Evolutionary conservation across 2,113 vertebrate genomes (phyloP).

Genomic region (Gymnogyps californianus): DNA sequence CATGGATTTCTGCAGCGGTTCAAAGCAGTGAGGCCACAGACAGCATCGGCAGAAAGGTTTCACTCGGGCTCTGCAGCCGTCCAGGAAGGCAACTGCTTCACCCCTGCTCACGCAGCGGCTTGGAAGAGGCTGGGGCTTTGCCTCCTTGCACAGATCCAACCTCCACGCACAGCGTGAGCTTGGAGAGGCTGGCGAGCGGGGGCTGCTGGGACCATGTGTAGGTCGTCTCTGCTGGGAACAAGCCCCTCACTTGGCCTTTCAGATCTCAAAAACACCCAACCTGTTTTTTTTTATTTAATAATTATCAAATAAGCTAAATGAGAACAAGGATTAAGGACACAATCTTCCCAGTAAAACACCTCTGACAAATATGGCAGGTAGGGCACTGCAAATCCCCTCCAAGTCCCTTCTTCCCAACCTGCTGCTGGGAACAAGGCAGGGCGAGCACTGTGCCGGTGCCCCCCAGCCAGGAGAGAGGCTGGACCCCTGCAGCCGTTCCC

Average conservation of each 20-base stretch:
- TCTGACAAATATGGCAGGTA: neutral
- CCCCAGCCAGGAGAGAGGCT: neutral
- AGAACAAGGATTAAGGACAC: neutral
- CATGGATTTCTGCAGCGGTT: neutral
- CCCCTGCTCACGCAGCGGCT: neutral
- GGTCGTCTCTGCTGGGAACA: neutral
- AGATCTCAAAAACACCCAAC: neutral
- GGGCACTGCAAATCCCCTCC: neutral
- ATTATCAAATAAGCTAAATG: neutral
- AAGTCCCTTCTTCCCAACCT: neutral
- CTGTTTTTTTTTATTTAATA: neutral
- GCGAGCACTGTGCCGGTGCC: accelerated
- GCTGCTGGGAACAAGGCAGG: neutral
- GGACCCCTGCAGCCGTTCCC: neutral
- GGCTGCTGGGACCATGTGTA: neutral
- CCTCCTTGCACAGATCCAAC: neutral
- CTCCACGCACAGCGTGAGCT: neutral
- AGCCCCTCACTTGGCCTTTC: neutral
- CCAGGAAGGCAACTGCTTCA: accelerated
- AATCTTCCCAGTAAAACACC: neutral
- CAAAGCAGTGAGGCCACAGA: neutral
- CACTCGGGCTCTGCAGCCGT: neutral
- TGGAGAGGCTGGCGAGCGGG: neutral
- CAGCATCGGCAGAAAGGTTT: neutral
- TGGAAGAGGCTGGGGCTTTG: neutral